Conservation (phyloP, 2,888 invertebrate genomes). For the Chironomus tentans region DNA sequence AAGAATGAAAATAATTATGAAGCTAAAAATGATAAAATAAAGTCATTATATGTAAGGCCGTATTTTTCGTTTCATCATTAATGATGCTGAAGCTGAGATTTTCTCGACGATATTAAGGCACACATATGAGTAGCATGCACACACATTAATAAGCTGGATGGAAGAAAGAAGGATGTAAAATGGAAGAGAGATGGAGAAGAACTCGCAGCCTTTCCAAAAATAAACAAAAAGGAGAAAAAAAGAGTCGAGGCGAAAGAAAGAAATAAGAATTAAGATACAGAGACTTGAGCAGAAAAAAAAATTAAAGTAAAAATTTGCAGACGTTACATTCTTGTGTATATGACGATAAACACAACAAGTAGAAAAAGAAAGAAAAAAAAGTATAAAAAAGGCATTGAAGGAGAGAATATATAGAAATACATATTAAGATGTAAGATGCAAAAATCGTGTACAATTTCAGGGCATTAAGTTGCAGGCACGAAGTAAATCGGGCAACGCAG, state of each 20-base stretch:
- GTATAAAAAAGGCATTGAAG: no score
- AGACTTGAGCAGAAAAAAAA: background rate
- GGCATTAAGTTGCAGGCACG: constrained; percentile 2
- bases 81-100: constrained; percentile 25
- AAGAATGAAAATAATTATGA: constrained; percentile 25
- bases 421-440: constrained; percentile 26
- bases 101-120: background rate
- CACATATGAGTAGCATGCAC: background rate
- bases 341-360: constrained; percentile 3
- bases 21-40: constrained; percentile 25
- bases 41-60: constrained; percentile 20
- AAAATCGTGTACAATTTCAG: constrained; percentile 22
- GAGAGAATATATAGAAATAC: background rate
- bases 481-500: constrained; percentile 7
- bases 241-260: background rate
- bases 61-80: constrained; percentile 24
- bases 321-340: constrained; percentile 25
- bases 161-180: constrained; percentile 18
- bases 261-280: constrained; percentile 20
- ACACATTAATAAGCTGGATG: background rate
- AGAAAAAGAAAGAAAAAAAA: background rate
- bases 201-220: constrained; percentile 20
- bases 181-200: background rate
- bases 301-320: constrained; percentile 11
- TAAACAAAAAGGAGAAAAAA: constrained; percentile 11